These are phyloP conservation scores for Corella eumyota DNA, from an alignment of 23 tunicate genomes.

Conservation along the genomic window DNA sequence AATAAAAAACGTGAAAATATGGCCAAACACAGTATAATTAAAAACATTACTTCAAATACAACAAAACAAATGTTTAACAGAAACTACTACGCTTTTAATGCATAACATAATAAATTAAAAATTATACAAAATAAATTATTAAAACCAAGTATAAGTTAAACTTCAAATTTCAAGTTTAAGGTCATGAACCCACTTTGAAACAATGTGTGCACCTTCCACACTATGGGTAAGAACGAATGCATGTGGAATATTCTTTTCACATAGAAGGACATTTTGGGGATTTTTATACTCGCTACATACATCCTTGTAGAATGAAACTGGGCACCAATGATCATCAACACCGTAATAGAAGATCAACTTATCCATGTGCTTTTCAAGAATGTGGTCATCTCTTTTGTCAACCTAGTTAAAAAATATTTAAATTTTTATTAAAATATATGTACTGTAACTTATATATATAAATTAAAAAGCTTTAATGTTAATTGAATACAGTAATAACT, in stretches of 20 bases:
- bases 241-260: constrained; percentile 30
- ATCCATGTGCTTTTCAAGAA: constrained; percentile 28
- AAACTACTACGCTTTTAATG: too few relatives aligned
- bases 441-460: not conserved
- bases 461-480: not conserved
- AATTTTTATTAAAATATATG: not conserved
- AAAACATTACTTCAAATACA: too few relatives aligned
- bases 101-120: too few relatives aligned
- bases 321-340: constrained; percentile 69
- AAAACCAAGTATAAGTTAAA: too few relatives aligned
- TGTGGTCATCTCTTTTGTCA: constrained; percentile 39
- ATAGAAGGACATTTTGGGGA: constrained; percentile 6
- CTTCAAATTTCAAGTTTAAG: too few relatives aligned
- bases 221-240: constrained; percentile 65
- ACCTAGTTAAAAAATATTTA: constrained; percentile 17
- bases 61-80: too few relatives aligned
- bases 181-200: constrained; percentile 53
- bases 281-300: constrained; percentile 7
- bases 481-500: not conserved
- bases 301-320: constrained; percentile 41
- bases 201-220: constrained; percentile 32
- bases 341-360: constrained; percentile 78
- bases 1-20: too few relatives aligned
- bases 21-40: too few relatives aligned
- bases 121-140: too few relatives aligned